Evolutionary conservation across 92 coral and sea anemone species (phyloP).

Genomic region (Epizoanthus fatuus): DNA sequence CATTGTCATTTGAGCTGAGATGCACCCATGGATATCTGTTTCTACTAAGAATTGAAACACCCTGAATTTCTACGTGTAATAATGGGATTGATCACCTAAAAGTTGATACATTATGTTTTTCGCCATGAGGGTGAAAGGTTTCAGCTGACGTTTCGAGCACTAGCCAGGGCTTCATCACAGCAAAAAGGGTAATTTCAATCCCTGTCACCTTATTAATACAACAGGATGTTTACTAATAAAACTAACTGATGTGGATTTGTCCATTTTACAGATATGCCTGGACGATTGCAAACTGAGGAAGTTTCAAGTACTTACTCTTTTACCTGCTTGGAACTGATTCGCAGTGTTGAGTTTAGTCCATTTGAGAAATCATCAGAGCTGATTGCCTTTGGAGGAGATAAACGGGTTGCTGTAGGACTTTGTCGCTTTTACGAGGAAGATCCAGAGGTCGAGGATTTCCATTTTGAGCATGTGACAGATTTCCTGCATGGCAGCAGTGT

Average conservation of each 20-base stretch:
- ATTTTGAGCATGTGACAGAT: constrained; percentile 93
- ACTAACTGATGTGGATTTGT: background rate
- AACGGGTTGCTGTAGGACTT: constrained; percentile 82
- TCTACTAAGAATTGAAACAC: no score
- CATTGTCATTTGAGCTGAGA: background rate
- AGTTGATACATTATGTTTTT: no score
- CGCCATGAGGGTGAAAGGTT: no score
- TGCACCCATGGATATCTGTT: no score
- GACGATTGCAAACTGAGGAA: constrained; percentile 51
- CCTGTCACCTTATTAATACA: no score
- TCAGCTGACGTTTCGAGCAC: no score
- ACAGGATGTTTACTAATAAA: no score
- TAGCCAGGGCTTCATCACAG: no score
- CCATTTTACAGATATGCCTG: constrained; percentile 63
- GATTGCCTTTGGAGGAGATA: constrained; percentile 93
- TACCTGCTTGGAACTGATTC: constrained; percentile 87
- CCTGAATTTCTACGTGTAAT: no score
- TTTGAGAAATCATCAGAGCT: constrained; percentile 78
- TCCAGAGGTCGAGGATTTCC: constrained; percentile 75
- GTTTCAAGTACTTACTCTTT: constrained; percentile 84
- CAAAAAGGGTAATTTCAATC: no score
- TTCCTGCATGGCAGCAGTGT: constrained; percentile 92
- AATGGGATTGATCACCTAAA: no score
- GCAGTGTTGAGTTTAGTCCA: constrained; percentile 95
- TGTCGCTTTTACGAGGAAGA: constrained; percentile 86